Conservation (phyloP, 2,888 invertebrate genomes). For the Melanotus villosus region DNA sequence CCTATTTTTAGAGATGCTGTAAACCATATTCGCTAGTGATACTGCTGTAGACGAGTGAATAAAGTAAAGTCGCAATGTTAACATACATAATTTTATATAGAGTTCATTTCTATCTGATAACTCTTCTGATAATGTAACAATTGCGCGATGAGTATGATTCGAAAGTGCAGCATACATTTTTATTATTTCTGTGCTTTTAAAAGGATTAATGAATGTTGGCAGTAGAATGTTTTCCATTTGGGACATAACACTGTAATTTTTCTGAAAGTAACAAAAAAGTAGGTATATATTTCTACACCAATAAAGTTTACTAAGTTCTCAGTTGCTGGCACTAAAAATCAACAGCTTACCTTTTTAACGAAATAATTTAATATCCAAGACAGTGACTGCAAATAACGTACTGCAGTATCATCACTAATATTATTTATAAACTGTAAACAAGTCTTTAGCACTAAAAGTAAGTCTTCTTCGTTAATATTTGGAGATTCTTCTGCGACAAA, state of each 20-base stretch:
- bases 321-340: too few relatives aligned
- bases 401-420: not conserved
- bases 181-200: not conserved
- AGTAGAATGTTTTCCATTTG: constrained; percentile 17
- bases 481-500: constrained; percentile 12
- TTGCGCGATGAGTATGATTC: constrained; percentile 15
- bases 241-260: constrained; percentile 3
- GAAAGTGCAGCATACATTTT: constrained; percentile 14
- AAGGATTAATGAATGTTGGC: constrained; percentile 20
- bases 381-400: constrained; percentile 28
- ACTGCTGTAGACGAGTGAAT: too few relatives aligned
- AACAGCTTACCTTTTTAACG: constrained; percentile 19
- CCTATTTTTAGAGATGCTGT: too few relatives aligned
- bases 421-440: constrained; percentile 17
- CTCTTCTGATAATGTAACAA: too few relatives aligned
- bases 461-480: not conserved
- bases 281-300: too few relatives aligned
- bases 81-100: too few relatives aligned
- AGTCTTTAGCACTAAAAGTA: constrained; percentile 9
- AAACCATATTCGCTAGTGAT: too few relatives aligned
- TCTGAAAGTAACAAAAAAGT: constrained; percentile 18
- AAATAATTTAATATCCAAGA: constrained; percentile 31
- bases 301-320: too few relatives aligned
- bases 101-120: too few relatives aligned
- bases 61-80: too few relatives aligned